Conservation (phyloP, 2,797 vertebrate species). For the Cacajao melanocephalus region DNA sequence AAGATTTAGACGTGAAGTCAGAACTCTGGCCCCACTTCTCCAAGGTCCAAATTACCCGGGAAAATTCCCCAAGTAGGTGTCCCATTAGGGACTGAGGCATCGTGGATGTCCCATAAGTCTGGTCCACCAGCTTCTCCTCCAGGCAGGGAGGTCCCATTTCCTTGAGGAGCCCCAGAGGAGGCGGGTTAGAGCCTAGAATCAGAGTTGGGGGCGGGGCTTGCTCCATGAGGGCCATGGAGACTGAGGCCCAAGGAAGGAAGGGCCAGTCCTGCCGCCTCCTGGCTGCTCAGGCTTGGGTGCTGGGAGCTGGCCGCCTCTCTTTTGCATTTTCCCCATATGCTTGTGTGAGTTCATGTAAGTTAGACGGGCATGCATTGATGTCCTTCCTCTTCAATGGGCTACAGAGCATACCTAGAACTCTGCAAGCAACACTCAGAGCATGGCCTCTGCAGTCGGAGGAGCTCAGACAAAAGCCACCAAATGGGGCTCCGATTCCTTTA, state of each 20-base stretch:
- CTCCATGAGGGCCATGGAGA: background rate
- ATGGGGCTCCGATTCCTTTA: accelerated
- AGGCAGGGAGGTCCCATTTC: no score
- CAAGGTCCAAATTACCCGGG: background rate
- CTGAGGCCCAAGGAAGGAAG: background rate
- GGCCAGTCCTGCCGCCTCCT: background rate
- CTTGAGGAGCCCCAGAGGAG: background rate
- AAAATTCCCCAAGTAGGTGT: background rate
- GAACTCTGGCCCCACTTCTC: background rate
- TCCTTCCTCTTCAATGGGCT: background rate
- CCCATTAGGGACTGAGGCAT: accelerated
- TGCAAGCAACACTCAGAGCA: background rate
- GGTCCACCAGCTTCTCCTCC: background rate
- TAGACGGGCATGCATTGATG: accelerated
- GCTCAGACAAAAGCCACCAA: background rate
- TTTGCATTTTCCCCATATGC: accelerated
- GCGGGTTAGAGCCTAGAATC: background rate
- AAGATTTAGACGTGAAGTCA: background rate
- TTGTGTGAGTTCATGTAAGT: background rate
- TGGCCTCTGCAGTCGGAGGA: no score
- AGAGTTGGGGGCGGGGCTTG: background rate
- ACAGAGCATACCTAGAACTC: background rate
- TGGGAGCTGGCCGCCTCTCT: background rate
- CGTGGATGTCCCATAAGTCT: background rate
- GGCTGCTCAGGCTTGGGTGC: background rate